A percentile compares a stretch with the other conserved stretches of the same genome.
phyloP scores from a whole-genome alignment of 1,140 invertebrate genomes.

The Platyscapa corneri region DNA sequence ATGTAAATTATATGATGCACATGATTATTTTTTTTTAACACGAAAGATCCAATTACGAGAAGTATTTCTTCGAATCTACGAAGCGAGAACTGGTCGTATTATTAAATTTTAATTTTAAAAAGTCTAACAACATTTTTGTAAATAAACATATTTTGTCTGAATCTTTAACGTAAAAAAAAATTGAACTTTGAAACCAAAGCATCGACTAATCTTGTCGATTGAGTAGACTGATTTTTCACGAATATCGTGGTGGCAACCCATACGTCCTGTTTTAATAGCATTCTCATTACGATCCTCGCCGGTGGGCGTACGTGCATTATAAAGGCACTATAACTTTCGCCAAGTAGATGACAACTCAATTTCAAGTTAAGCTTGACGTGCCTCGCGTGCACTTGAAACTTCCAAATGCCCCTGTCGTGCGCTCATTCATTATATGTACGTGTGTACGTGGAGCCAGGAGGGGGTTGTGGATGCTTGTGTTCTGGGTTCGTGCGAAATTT shows the following conservation, averaged over 20 bases:
- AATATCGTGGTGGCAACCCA: background rate
- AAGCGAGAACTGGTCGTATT: no score
- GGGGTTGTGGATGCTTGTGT: background rate
- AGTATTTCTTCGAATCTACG: no score
- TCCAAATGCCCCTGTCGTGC: conserved; percentile 47
- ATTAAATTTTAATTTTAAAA: no score
- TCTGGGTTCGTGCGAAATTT: conserved; percentile 16
- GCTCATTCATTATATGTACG: conserved; percentile 14
- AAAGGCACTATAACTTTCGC: conserved; percentile 69
- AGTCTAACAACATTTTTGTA: no score
- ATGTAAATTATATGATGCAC: no score
- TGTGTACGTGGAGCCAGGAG: background rate
- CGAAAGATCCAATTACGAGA: no score
- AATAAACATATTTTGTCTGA: no score
- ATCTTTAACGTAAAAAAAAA: background rate
- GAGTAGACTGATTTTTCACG: background rate
- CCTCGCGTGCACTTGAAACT: conserved; percentile 71
- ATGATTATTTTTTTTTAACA: no score
- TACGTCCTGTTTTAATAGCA: conserved; percentile 62
- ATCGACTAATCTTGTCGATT: background rate
- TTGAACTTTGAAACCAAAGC: background rate
- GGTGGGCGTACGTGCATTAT: conserved; percentile 58
- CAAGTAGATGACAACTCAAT: conserved; percentile 74
- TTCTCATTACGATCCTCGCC: conserved; percentile 63
- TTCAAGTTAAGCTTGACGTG: conserved; percentile 72